These are phyloP conservation scores for Clarias batrachus DNA, from an alignment of 2,113 vertebrate species.

Conservation along the genomic window DNA sequence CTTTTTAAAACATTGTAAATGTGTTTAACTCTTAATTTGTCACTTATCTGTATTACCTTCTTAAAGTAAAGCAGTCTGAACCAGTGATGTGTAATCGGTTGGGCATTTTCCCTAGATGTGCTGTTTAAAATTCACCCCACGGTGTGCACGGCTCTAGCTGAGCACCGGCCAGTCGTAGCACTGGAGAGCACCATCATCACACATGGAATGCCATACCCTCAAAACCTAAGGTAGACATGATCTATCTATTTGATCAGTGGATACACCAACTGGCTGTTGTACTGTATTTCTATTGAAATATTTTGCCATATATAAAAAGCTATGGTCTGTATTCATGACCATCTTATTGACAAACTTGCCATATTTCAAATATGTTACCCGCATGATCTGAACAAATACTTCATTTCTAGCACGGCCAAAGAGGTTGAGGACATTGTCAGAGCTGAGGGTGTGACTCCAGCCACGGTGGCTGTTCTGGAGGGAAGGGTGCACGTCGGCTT, in stretches of 20 bases:
- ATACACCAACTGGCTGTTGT: not conserved
- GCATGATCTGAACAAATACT: not conserved
- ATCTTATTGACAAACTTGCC: not conserved
- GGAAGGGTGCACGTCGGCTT: constrained; percentile 82
- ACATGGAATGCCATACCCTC: constrained; percentile 87
- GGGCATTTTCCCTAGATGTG: constrained; percentile 62
- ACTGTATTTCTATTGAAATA: not conserved
- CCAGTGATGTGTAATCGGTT: not conserved
- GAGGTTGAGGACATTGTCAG: constrained; percentile 82
- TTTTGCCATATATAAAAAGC: not conserved
- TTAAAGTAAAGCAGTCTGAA: too few relatives aligned
- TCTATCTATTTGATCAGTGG: not conserved
- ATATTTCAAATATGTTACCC: not conserved
- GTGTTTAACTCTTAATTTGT: not conserved
- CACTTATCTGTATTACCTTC: not conserved
- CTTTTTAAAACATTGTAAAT: not conserved
- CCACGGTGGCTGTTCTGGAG: constrained; percentile 79
- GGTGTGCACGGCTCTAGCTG: constrained; percentile 76
- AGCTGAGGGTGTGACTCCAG: constrained; percentile 78
- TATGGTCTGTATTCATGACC: not conserved
- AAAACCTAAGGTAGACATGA: constrained; percentile 80
- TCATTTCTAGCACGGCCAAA: constrained; percentile 75
- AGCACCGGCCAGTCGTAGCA: constrained; percentile 79
- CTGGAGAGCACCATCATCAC: constrained; percentile 90
- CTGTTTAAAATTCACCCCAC: constrained; percentile 77